These are phyloP conservation scores for Drosophila rhopaloa DNA, from an alignment of 1,140 invertebrate genomes.

Conservation along the genomic window DNA sequence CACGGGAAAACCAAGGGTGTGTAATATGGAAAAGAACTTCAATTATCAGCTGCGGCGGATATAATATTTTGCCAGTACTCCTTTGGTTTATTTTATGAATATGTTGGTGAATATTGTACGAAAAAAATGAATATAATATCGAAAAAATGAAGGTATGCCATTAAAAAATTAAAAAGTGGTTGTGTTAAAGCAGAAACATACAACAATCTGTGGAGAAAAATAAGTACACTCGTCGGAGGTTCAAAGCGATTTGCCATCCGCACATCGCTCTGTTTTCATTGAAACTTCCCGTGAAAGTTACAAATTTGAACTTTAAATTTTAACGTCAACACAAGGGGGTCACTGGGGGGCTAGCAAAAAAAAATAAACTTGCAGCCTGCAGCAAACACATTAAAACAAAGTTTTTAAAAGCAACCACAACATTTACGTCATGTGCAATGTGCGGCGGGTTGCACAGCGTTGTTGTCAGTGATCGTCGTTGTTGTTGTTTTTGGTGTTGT, in stretches of 20 bases:
- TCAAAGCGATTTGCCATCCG: conserved; percentile 19
- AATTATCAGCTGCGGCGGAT: conserved; percentile 48
- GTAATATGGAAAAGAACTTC: conserved; percentile 72
- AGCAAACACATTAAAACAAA: conserved; percentile 73
- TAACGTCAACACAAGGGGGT: conserved; percentile 42
- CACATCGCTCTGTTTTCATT: conserved; percentile 33
- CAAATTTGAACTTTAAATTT: conserved; percentile 63
- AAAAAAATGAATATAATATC: conserved; percentile 17
- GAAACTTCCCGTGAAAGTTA: conserved; percentile 36
- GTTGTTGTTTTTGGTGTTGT: conserved; percentile 16
- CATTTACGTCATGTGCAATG: conserved; percentile 73
- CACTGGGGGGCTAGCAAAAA: conserved; percentile 12
- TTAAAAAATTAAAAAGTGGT: conserved; percentile 2
- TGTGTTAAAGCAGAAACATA: background rate
- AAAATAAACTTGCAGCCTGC: conserved; percentile 48
- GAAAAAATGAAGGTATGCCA: background rate
- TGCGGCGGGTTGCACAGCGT: conserved; percentile 37
- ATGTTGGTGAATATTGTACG: conserved; percentile 8
- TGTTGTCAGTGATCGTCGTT: conserved; percentile 22
- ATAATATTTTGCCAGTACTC: conserved; percentile 32
- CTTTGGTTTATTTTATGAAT: conserved; percentile 3
- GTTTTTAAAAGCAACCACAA: conserved; percentile 74
- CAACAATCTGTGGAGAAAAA: background rate
- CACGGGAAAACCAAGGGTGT: conserved; percentile 34
- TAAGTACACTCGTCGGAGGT: background rate